These are phyloP conservation scores for Babyrousa celebensis DNA, from an alignment of 2,797 vertebrate species.

Conservation along the genomic window DNA sequence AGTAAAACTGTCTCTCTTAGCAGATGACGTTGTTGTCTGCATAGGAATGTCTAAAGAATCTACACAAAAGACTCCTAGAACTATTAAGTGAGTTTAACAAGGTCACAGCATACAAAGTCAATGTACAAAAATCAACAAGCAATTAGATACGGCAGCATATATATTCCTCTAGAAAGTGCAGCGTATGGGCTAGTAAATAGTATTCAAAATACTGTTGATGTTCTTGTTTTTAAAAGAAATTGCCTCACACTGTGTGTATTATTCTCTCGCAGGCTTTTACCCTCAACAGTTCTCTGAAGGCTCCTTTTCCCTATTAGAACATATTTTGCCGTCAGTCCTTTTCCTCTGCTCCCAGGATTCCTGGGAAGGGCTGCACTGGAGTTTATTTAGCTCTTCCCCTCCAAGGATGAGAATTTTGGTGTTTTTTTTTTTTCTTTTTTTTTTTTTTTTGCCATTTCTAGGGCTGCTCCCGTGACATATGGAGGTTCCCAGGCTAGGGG, in stretches of 20 bases:
- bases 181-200: not conserved
- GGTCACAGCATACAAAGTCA: not conserved
- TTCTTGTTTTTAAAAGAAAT: constrained; percentile 62
- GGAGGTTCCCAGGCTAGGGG: too few species aligned
- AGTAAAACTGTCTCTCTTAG: not conserved
- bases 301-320: not conserved
- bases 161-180: not conserved
- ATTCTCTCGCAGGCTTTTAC: not conserved
- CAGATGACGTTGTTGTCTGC: not conserved
- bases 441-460: too few species aligned
- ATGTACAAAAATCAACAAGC: not conserved
- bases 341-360: not conserved
- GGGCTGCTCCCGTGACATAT: too few species aligned
- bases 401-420: not conserved
- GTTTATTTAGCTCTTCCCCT: not conserved
- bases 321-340: fast-evolving
- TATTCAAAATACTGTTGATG: not conserved
- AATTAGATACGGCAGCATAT: not conserved
- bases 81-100: not conserved
- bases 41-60: not conserved
- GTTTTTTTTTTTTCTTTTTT: too few species aligned
- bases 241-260: not conserved
- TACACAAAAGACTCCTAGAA: not conserved
- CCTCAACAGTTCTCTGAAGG: not conserved
- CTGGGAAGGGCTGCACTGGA: fast-evolving